Conservation (phyloP, 2,113 vertebrate genomes). For the Anarhynchus alexandrinus region DNA sequence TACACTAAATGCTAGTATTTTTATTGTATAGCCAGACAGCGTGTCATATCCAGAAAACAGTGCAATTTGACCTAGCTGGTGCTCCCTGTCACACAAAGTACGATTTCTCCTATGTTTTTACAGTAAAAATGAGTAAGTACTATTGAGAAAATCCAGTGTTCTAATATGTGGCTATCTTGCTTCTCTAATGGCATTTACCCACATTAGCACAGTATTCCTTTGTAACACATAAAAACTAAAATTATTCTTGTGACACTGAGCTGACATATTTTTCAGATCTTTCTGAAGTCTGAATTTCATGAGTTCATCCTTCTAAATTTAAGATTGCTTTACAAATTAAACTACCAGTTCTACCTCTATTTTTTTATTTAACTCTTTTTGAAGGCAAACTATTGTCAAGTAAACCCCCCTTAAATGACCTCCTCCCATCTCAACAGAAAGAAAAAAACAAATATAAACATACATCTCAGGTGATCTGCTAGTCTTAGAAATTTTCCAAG, state of each 20-base stretch:
- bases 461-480: neutral
- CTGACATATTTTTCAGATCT: neutral
- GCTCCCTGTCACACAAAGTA: neutral
- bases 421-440: neutral
- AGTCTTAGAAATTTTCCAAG: neutral
- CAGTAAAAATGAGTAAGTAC: rapidly evolving
- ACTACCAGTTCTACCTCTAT: neutral
- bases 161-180: neutral
- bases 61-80: neutral
- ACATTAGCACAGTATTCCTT: neutral
- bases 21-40: neutral
- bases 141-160: neutral
- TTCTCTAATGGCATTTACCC: neutral
- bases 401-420: neutral
- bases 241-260: neutral
- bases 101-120: neutral
- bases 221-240: neutral
- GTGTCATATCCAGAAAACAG: neutral
- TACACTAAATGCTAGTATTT: neutral
- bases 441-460: neutral
- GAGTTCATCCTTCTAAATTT: neutral
- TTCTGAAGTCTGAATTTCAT: neutral
- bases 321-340: neutral
- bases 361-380: neutral
- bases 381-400: neutral